Conservation (phyloP, 2,797 vertebrate species). For the Intellagama lesueurii region DNA sequence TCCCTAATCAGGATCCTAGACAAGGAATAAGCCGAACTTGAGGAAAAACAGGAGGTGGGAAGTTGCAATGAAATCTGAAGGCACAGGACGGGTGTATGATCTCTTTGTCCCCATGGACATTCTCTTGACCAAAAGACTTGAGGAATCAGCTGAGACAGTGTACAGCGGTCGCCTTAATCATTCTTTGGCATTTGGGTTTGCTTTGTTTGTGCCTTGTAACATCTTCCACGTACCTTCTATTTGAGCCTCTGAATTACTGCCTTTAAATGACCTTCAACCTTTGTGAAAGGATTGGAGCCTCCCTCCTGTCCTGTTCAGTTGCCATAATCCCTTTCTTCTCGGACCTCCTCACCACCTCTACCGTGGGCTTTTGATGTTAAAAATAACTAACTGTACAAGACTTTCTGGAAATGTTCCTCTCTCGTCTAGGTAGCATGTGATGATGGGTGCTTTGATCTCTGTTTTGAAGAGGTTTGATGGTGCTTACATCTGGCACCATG, state of each 20-base stretch:
- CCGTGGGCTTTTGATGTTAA: neutral
- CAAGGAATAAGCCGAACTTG: neutral
- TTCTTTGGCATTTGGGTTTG: neutral
- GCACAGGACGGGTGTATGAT: neutral
- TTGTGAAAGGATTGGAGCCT: neutral
- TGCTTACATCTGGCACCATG: neutral
- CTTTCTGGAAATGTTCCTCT: neutral
- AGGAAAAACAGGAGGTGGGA: neutral
- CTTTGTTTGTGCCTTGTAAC: neutral
- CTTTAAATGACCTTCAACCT: neutral
- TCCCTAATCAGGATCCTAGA: neutral
- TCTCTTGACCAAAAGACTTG: neutral
- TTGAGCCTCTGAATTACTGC: neutral
- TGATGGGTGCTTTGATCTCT: neutral
- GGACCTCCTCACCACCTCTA: neutral
- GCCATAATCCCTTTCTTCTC: neutral
- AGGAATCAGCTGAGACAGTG: neutral
- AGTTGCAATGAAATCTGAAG: neutral
- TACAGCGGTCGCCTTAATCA: too few species aligned
- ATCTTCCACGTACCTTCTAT: neutral
- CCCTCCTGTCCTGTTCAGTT: neutral
- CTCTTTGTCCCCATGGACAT: neutral
- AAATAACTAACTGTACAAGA: neutral
- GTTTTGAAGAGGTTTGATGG: neutral
- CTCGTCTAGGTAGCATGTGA: neutral